Conservation (phyloP, 1,140 invertebrate species). For the Branchinecta lynchi region DNA sequence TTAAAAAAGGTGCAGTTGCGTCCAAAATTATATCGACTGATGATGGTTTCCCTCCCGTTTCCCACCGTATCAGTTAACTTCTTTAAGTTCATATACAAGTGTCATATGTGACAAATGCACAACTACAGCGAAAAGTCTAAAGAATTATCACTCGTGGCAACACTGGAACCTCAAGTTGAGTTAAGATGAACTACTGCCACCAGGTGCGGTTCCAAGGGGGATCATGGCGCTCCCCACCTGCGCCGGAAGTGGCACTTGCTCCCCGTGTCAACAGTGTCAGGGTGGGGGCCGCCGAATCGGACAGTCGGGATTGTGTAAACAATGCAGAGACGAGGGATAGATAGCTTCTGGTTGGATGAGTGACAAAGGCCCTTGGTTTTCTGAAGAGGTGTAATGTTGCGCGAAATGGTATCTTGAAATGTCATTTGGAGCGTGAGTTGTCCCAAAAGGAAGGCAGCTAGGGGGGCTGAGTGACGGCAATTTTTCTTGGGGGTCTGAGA, state of each 20-base stretch:
- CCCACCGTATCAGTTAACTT: too few species aligned
- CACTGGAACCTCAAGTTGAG: too few species aligned
- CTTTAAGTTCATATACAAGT: too few species aligned
- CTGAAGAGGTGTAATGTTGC: constrained; percentile 11
- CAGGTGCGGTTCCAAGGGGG: background rate
- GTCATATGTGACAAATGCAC: too few species aligned
- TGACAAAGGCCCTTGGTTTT: background rate
- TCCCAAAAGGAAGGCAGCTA: background rate
- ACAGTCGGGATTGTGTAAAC: background rate
- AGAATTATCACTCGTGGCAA: too few species aligned
- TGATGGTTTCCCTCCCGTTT: too few species aligned
- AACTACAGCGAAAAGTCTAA: too few species aligned
- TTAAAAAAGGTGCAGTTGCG: too few species aligned
- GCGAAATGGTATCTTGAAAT: background rate
- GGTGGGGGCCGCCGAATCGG: background rate
- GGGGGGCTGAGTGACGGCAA: background rate
- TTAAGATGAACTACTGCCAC: background rate
- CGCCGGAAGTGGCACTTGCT: constrained; percentile 8
- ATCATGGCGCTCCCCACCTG: background rate
- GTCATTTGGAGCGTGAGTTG: background rate
- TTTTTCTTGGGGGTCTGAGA: too few species aligned
- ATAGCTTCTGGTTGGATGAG: background rate
- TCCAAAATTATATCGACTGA: too few species aligned
- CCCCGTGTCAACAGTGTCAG: background rate
- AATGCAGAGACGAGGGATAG: background rate